Conservation (phyloP, 1,140 invertebrate genomes). For the Drosophila truncata region DNA sequence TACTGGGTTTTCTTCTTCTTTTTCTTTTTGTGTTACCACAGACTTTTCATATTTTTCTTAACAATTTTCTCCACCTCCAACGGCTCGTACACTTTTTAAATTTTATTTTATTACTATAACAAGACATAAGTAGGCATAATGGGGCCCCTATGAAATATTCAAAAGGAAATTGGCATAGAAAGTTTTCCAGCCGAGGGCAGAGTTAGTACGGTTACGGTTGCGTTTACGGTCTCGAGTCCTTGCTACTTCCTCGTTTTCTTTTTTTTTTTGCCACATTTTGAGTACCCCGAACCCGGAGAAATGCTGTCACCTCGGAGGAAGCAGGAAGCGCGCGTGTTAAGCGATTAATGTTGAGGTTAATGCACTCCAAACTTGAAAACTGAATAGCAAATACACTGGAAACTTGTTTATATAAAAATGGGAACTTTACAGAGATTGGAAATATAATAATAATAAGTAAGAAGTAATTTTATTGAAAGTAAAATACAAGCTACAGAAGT, state of each 20-base stretch:
- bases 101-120: constrained; percentile 85
- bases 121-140: constrained; percentile 85
- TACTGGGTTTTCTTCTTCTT: constrained; percentile 11
- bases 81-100: constrained; percentile 63
- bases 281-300: constrained; percentile 17
- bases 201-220: neutral
- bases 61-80: constrained; percentile 32
- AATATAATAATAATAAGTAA: too few species aligned
- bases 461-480: neutral
- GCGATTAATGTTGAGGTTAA: constrained; percentile 77
- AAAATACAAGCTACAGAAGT: neutral
- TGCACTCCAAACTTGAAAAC: constrained; percentile 61
- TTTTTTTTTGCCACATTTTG: constrained; percentile 17
- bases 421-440: too few species aligned
- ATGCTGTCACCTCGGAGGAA: constrained; percentile 15
- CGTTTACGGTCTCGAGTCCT: neutral
- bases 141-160: constrained; percentile 82
- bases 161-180: constrained; percentile 82
- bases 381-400: neutral
- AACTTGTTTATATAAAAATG: too few species aligned
- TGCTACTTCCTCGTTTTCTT: neutral
- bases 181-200: constrained; percentile 34
- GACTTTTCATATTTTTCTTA: constrained; percentile 66
- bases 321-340: constrained; percentile 46
- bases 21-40: constrained; percentile 40